Evolutionary conservation across 2,797 vertebrate genomes (phyloP).

Genomic region (Pangasius djambal): DNA sequence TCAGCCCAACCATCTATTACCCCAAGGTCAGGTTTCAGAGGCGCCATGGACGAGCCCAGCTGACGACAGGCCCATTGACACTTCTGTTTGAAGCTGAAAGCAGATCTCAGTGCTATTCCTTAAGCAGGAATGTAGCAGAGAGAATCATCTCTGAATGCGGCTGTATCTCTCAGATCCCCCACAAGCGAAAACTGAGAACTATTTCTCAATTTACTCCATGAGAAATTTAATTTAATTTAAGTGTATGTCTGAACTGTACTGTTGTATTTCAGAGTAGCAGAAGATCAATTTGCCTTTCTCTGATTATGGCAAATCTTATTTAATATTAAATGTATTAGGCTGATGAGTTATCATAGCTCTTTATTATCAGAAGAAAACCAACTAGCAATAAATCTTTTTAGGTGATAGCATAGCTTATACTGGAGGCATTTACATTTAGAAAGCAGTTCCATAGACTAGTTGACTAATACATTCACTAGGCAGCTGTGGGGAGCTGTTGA

Average conservation of each 20-base stretch:
- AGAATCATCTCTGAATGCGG: constrained; percentile 63
- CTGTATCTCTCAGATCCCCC: constrained; percentile 56
- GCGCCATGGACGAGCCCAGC: constrained; percentile 72
- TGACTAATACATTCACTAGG: not conserved
- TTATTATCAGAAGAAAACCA: not conserved
- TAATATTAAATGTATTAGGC: not conserved
- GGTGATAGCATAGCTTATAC: not conserved
- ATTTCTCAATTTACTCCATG: constrained; percentile 13
- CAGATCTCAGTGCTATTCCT: constrained; percentile 72
- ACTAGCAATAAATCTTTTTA: not conserved
- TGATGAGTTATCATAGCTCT: not conserved
- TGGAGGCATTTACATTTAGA: not conserved
- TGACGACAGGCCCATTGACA: constrained; percentile 75
- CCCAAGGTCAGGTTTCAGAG: constrained; percentile 76
- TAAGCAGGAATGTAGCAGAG: constrained; percentile 70
- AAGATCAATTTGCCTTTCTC: constrained; percentile 2
- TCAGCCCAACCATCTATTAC: constrained; percentile 65
- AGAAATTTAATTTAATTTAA: not conserved
- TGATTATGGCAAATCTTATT: not conserved
- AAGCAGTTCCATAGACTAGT: not conserved
- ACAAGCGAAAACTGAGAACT: constrained; percentile 55
- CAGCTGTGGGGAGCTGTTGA: not conserved
- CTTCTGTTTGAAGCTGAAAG: constrained; percentile 72
- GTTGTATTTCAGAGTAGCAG: constrained; percentile 8
- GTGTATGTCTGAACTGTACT: constrained; percentile 28